phyloP scores from a whole-genome alignment of 2,888 invertebrate genomes.

The Caenorhabditis imperialis region DNA sequence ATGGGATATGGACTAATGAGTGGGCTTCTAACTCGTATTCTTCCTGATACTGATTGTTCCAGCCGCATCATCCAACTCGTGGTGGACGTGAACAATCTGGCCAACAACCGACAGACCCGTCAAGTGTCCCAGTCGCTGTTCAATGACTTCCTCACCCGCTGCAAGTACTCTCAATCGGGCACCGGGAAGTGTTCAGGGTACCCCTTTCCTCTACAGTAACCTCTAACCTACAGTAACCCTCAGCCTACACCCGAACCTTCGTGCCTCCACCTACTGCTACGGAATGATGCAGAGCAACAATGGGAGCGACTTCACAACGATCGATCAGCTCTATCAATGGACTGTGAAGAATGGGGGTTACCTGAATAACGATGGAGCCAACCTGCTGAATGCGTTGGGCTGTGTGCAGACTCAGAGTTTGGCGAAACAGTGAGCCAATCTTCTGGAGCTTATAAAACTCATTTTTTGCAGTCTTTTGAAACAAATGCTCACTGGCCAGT shows the following conservation, averaged over 20 bases:
- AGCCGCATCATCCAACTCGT: conserved; percentile 37
- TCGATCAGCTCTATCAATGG: conserved; percentile 26
- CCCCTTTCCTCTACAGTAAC: too few relatives aligned
- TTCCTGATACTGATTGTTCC: too few relatives aligned
- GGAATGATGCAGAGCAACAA: conserved; percentile 30
- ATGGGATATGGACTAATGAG: conserved; percentile 49
- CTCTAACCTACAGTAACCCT: background rate
- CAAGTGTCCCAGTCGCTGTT: conserved; percentile 24
- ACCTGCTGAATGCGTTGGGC: conserved; percentile 41
- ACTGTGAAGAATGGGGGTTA: conserved; percentile 17
- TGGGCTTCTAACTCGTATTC: too few relatives aligned
- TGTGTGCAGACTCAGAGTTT: conserved; percentile 9
- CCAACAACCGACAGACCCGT: conserved; percentile 17
- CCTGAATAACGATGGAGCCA: conserved; percentile 28
- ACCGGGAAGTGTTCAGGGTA: conserved; percentile 51
- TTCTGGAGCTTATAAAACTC: background rate
- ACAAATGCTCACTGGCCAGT: conserved; percentile 13
- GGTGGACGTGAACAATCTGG: conserved; percentile 29
- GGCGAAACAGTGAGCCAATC: conserved; percentile 24
- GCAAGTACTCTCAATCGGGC: conserved; percentile 29
- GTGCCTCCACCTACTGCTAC: conserved; percentile 45
- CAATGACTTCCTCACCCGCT: conserved; percentile 29
- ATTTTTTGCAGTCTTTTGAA: conserved; percentile 22
- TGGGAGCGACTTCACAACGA: background rate
- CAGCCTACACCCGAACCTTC: conserved; percentile 47